Evolutionary conservation across 2,797 vertebrate genomes (phyloP).

Genomic region (Hephaestus fuliginosus): DNA sequence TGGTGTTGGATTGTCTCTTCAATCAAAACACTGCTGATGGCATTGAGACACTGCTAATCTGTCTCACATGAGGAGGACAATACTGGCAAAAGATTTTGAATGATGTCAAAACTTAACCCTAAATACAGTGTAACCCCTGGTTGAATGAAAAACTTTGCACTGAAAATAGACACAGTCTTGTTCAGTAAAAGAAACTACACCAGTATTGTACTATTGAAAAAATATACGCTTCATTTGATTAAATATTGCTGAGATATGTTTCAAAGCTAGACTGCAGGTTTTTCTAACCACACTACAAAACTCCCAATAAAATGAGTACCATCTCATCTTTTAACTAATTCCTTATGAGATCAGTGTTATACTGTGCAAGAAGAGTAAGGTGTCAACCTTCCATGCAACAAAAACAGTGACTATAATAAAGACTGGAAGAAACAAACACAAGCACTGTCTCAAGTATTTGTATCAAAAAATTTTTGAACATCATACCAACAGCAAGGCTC

Average conservation of each 20-base stretch:
- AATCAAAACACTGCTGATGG: background rate
- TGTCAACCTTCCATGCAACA: background rate
- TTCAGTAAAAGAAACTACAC: background rate
- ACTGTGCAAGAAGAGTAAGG: background rate
- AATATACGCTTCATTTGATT: background rate
- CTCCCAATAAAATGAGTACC: too few species aligned
- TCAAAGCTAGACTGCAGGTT: background rate
- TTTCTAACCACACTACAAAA: too few species aligned
- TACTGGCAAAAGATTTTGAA: background rate
- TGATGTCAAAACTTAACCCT: background rate
- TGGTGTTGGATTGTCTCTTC: too few species aligned
- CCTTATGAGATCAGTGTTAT: background rate
- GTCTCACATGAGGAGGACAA: background rate
- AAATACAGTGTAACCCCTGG: background rate
- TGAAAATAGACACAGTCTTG: background rate
- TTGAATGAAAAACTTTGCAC: background rate
- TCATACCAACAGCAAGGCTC: background rate
- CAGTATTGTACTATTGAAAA: background rate
- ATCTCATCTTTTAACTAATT: background rate
- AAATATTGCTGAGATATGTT: background rate
- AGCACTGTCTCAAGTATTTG: slow-evolving; percentile 9
- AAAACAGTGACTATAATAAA: background rate
- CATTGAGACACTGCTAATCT: background rate
- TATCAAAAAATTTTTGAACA: background rate
- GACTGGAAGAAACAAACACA: background rate